Conservation (phyloP, 2,113 vertebrate species). For the Podilymbus podiceps region DNA sequence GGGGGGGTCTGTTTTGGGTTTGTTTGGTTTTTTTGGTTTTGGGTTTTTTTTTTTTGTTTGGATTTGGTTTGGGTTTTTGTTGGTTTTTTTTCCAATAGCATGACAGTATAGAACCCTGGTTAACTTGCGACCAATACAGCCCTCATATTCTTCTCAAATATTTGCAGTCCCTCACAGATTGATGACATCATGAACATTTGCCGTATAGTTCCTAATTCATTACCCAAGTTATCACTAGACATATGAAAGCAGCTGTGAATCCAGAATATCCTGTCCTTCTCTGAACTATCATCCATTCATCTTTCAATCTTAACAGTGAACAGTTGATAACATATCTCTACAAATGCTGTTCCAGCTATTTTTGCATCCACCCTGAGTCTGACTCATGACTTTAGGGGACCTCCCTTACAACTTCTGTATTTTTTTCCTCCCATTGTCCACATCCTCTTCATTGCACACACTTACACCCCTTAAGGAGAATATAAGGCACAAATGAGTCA, state of each 20-base stretch:
- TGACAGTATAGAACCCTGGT: not conserved
- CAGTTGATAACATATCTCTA: not conserved
- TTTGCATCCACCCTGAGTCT: not conserved
- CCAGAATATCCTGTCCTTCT: not conserved
- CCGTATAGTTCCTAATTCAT: not conserved
- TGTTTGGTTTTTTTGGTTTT: not conserved
- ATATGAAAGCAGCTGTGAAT: not conserved
- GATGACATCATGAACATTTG: not conserved
- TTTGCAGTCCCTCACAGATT: not conserved
- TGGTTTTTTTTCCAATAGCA: not conserved
- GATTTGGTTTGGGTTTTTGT: not conserved
- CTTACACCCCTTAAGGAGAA: rapidly evolving
- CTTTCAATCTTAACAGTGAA: not conserved
- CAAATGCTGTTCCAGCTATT: not conserved
- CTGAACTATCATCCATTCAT: not conserved
- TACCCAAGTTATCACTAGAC: not conserved
- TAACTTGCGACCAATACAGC: not conserved
- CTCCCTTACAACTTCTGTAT: not conserved
- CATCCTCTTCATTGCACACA: not conserved
- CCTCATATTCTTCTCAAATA: not conserved
- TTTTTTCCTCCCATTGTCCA: not conserved
- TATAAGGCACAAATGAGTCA: not conserved
- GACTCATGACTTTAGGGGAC: not conserved
- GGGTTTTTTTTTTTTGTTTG: not conserved
- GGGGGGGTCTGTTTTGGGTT: not conserved